Evolutionary conservation across 1,140 invertebrate genomes (phyloP).

Genomic region (Bombus impatiens): DNA sequence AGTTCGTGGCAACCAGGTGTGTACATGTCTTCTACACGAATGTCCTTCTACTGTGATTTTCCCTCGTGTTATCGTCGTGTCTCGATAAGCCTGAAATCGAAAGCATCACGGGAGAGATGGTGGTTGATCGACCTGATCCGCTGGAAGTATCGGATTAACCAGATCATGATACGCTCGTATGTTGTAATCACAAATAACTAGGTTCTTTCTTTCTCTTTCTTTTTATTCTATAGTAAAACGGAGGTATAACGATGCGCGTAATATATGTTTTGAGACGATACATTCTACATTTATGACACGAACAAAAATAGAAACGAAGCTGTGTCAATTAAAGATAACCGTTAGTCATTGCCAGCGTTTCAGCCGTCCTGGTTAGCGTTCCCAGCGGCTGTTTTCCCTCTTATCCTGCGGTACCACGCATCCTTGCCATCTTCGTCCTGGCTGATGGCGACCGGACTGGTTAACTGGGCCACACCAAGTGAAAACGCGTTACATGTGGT

Average conservation of each 20-base stretch:
- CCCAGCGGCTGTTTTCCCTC: conserved; percentile 5
- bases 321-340: conserved; percentile 47
- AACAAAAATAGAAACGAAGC: conserved; percentile 50
- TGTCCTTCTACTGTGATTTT: conserved; percentile 12
- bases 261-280: not conserved
- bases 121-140: not conserved
- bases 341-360: conserved; percentile 54
- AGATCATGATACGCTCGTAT: not conserved
- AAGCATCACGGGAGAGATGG: not conserved
- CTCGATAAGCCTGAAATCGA: conserved; percentile 49
- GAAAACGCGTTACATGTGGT: conserved; percentile 70
- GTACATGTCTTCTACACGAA: not conserved
- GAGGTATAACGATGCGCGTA: too few relatives aligned
- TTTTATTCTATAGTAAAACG: too few relatives aligned
- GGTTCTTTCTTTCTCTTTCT: not conserved
- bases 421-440: conserved; percentile 60
- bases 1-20: conserved; percentile 19
- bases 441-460: conserved; percentile 2
- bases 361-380: conserved; percentile 31
- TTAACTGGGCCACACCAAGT: conserved; percentile 73
- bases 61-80: not conserved
- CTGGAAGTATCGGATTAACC: not conserved
- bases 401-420: conserved; percentile 23
- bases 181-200: not conserved
- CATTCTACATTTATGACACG: conserved; percentile 19